A percentile compares a stretch with the other conserved stretches of the same genome.
phyloP scores from a whole-genome alignment of 2,113 vertebrate species.

The Gopherus evgoodei region DNA sequence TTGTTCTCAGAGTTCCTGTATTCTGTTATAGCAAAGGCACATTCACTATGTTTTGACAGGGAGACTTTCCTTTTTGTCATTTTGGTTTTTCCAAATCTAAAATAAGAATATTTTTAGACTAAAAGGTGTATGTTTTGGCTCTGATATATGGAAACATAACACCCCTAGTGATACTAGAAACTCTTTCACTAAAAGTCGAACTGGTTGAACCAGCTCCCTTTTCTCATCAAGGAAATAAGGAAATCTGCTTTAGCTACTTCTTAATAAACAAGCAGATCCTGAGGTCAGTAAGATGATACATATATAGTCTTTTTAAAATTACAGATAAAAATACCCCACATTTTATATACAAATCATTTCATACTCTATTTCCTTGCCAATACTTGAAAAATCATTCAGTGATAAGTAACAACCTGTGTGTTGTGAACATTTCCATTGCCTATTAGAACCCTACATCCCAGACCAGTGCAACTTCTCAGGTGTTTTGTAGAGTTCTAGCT shows the following conservation, averaged over 20 bases:
- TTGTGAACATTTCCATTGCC: conserved; percentile 39
- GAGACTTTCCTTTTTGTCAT: not conserved
- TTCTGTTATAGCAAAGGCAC: not conserved
- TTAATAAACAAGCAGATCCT: conserved; percentile 33
- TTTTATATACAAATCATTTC: conserved; percentile 16
- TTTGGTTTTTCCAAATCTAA: conserved; percentile 70
- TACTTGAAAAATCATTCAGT: conserved; percentile 15
- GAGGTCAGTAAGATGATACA: conserved; percentile 13
- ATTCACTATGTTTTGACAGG: not conserved
- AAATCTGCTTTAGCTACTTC: not conserved
- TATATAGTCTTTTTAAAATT: conserved; percentile 31
- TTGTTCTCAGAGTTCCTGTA: not conserved
- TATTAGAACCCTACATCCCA: conserved; percentile 10
- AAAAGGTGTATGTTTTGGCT: conserved; percentile 67
- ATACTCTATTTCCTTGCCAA: not conserved
- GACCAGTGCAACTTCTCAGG: conserved; percentile 12
- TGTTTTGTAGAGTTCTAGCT: conserved; percentile 38
- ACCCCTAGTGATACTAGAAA: conserved; percentile 35
- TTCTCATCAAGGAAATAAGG: conserved; percentile 37
- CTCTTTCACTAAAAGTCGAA: conserved; percentile 56
- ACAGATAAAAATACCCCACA: conserved; percentile 12
- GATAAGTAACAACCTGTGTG: conserved; percentile 4
- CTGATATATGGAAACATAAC: conserved; percentile 45
- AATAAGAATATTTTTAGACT: conserved; percentile 71
- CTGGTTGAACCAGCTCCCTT: conserved; percentile 53